Conservation (phyloP, 2,113 vertebrate species). For the Centropus bengalensis region DNA sequence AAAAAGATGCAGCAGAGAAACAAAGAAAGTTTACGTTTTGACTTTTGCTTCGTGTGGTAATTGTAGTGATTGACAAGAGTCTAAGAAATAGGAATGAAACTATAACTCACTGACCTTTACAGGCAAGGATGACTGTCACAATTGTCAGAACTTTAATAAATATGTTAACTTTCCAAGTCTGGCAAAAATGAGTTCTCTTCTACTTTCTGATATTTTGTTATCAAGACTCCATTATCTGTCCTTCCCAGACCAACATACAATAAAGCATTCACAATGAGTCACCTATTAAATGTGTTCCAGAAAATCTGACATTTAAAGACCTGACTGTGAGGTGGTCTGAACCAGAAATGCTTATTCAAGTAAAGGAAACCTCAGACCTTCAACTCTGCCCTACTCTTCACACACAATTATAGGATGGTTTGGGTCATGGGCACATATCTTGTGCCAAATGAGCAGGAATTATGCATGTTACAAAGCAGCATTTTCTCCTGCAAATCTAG, state of each 20-base stretch:
- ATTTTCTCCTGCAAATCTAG: neutral
- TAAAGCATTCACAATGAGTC: conserved; percentile 12
- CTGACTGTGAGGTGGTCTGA: neutral
- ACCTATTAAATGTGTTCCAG: neutral
- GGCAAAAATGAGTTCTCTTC: conserved; percentile 25
- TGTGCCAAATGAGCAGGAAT: neutral
- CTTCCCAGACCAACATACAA: conserved; percentile 11
- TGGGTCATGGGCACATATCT: neutral
- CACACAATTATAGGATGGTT: no score
- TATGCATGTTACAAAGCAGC: neutral
- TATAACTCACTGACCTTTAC: conserved; percentile 37
- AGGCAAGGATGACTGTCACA: conserved; percentile 14
- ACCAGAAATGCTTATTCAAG: neutral
- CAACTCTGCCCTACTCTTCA: neutral
- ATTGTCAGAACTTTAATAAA: conserved; percentile 33
- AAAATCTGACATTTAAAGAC: neutral
- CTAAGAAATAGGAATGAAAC: conserved; percentile 14
- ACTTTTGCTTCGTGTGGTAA: conserved; percentile 41
- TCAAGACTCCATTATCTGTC: conserved; percentile 32
- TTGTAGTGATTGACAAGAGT: conserved; percentile 36
- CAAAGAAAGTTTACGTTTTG: conserved; percentile 22
- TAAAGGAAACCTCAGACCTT: neutral
- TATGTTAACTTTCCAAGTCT: conserved; percentile 20
- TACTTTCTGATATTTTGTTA: conserved; percentile 20
- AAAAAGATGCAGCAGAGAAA: conserved; percentile 13